These are phyloP conservation scores for Drosophila biarmipes DNA, from an alignment of 1,140 invertebrate genomes.

Conservation along the genomic window DNA sequence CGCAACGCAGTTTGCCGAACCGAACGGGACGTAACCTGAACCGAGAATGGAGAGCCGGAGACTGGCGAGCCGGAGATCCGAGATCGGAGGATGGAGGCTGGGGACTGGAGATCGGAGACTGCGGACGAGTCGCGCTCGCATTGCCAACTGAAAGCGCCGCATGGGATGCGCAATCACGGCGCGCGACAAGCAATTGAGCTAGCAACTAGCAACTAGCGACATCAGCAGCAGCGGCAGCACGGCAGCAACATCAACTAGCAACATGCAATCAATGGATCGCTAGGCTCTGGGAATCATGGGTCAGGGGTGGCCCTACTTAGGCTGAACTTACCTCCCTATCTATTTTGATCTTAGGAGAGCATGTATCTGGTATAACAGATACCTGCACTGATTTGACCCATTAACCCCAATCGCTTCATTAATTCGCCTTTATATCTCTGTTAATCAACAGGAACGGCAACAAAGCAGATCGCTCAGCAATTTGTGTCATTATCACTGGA, in stretches of 20 bases:
- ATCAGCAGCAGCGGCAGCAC: slow-evolving; percentile 13
- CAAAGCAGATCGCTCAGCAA: slow-evolving; percentile 52
- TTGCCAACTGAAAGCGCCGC: slow-evolving; percentile 64
- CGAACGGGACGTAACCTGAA: slow-evolving; percentile 35
- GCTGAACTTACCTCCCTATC: not conserved
- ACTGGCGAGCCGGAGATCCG: slow-evolving; percentile 13
- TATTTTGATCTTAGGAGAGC: slow-evolving; percentile 8
- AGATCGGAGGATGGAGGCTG: not conserved
- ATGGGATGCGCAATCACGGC: slow-evolving; percentile 73
- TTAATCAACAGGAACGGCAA: slow-evolving; percentile 48
- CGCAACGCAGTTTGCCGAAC: slow-evolving; percentile 65
- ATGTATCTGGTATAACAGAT: slow-evolving; percentile 11
- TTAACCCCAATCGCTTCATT: slow-evolving; percentile 51
- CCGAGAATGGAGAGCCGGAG: slow-evolving; percentile 41
- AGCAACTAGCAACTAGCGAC: slow-evolving; percentile 13
- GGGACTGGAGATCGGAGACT: slow-evolving; percentile 17
- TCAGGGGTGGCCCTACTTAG: slow-evolving; percentile 4
- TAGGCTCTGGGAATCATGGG: not conserved
- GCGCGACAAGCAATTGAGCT: slow-evolving; percentile 73
- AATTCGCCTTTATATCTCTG: slow-evolving; percentile 40
- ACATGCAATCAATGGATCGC: slow-evolving; percentile 37
- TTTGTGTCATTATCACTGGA: slow-evolving; percentile 70
- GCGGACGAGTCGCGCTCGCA: slow-evolving; percentile 71
- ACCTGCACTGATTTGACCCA: slow-evolving; percentile 35
- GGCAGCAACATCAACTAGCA: slow-evolving; percentile 14